phyloP scores from a whole-genome alignment of 2,888 invertebrate species.

The Cyclophora punctaria region DNA sequence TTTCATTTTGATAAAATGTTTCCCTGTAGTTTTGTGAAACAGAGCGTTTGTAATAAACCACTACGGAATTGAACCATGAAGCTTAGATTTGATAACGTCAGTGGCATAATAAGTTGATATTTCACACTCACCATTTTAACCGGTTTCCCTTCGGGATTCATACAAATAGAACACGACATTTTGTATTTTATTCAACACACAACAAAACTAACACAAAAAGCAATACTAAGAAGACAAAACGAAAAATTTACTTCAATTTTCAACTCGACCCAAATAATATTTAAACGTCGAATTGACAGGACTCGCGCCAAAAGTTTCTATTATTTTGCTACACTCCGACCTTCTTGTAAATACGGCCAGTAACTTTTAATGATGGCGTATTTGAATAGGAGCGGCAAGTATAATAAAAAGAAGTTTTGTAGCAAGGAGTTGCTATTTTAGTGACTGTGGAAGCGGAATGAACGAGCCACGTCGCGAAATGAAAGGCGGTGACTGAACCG shows the following conservation, averaged over 20 bases:
- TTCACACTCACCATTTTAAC: slow-evolving; percentile 44
- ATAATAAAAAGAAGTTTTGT: slow-evolving; percentile 7
- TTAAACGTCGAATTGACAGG: slow-evolving; percentile 14
- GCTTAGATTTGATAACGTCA: no score
- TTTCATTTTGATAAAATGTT: no score
- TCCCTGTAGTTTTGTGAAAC: no score
- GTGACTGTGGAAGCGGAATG: slow-evolving; percentile 20
- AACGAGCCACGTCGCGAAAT: slow-evolving; percentile 25
- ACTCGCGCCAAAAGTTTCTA: slow-evolving; percentile 7
- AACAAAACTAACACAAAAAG: slow-evolving; percentile 11
- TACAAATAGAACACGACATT: slow-evolving; percentile 53
- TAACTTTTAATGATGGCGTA: slow-evolving; percentile 11
- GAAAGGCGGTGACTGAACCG: slow-evolving; percentile 30
- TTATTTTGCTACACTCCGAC: neutral
- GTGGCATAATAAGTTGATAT: no score
- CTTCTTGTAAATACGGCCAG: slow-evolving; percentile 16
- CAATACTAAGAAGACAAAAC: slow-evolving; percentile 10
- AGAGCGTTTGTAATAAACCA: no score
- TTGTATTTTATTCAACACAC: slow-evolving; percentile 3
- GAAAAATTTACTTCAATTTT: neutral
- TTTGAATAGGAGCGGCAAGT: neutral
- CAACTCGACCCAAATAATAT: neutral
- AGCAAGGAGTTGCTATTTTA: slow-evolving; percentile 18
- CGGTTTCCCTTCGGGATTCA: slow-evolving; percentile 36
- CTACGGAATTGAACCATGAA: no score